These are phyloP conservation scores for Callosobruchus maculatus DNA, from an alignment of 2,888 invertebrate genomes.

Conservation along the genomic window DNA sequence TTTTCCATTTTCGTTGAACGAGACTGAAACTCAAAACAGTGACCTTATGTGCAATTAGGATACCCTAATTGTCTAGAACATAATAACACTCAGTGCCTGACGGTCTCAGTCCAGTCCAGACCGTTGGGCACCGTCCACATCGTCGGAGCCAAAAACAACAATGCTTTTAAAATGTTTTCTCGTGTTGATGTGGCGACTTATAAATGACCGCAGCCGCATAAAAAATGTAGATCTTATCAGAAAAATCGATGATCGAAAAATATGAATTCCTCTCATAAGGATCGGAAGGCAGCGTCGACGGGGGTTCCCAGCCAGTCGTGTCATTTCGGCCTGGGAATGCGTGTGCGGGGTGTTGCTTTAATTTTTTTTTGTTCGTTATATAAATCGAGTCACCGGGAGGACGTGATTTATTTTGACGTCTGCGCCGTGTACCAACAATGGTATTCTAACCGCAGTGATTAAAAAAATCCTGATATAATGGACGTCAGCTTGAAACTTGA, in stretches of 20 bases:
- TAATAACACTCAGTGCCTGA: too few relatives aligned
- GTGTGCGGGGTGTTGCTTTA: not conserved
- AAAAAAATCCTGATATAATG: not conserved
- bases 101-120: not conserved
- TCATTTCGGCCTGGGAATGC: slow-evolving; percentile 7
- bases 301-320: slow-evolving; percentile 13
- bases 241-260: slow-evolving; percentile 49
- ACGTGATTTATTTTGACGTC: not conserved
- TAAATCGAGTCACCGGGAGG: not conserved
- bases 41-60: too few relatives aligned
- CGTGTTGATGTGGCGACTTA: slow-evolving; percentile 11
- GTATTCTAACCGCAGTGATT: not conserved
- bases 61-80: too few relatives aligned
- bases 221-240: slow-evolving; percentile 48
- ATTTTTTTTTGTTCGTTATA: not conserved
- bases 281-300: slow-evolving; percentile 28
- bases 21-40: too few relatives aligned
- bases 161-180: not conserved
- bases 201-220: slow-evolving; percentile 39
- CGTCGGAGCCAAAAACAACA: not conserved
- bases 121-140: not conserved
- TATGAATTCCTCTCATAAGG: slow-evolving; percentile 44
- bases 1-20: too few relatives aligned
- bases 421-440: not conserved
- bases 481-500: not conserved